A percentile compares a stretch with the other conserved stretches of the same genome.
Conservation (phyloP, 2,113 vertebrate genomes). For the Ranitomeya imitator region DNA sequence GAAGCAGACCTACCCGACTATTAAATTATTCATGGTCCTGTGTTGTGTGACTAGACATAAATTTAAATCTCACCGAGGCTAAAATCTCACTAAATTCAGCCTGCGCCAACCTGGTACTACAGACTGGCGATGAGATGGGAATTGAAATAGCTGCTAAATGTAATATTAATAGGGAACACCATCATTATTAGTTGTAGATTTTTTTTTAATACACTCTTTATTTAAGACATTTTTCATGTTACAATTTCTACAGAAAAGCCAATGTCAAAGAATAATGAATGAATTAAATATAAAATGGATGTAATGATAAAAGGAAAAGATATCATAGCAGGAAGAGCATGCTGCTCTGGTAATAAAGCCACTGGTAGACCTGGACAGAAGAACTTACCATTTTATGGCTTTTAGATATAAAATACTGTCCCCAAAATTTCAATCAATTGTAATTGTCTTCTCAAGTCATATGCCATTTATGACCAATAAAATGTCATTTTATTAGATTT, state of each 20-base stretch:
- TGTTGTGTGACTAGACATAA: conserved; percentile 40
- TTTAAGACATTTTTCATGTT: conserved; percentile 36
- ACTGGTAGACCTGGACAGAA: neutral
- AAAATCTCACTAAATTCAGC: neutral
- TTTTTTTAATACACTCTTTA: conserved; percentile 41
- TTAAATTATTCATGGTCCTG: conserved; percentile 44
- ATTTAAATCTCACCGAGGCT: conserved; percentile 1
- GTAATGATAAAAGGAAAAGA: conserved; percentile 33
- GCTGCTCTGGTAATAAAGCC: neutral
- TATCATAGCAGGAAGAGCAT: conserved; percentile 4
- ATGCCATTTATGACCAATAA: neutral
- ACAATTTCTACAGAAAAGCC: conserved; percentile 16
- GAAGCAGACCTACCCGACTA: conserved; percentile 28
- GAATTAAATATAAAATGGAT: conserved; percentile 32
- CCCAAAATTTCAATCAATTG: neutral
- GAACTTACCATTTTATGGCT: neutral
- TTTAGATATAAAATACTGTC: neutral
- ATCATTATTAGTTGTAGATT: conserved; percentile 42
- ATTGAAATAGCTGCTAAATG: conserved; percentile 31
- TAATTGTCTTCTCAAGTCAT: neutral
- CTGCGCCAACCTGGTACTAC: neutral
- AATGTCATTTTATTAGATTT: neutral
- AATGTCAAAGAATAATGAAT: conserved; percentile 35
- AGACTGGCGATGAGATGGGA: neutral
- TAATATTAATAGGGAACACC: conserved; percentile 23